Evolutionary conservation across 2,888 invertebrate species (phyloP), one percentile per base, ranked within the genome.

Genomic region (Lasius platythorax): DNA sequence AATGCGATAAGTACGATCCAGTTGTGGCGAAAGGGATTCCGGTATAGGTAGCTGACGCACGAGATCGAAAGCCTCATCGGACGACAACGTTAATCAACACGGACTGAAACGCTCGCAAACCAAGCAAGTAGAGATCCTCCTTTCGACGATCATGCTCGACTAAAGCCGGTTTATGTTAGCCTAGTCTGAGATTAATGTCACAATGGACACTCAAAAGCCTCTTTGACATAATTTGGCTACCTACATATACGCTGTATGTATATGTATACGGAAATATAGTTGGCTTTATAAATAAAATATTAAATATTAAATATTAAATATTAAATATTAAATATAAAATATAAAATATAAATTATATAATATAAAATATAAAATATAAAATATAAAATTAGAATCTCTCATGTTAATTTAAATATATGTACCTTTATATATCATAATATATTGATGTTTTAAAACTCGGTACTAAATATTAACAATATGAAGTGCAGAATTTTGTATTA

Each of bases 31-130:
- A 89, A 89, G 86, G 86, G 86, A 85, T 88, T 87, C 73, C 58
- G 37, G 72, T 79, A 28, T 79, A 81, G 61, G 23, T 73, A 75
- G 33, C 76, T 56, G 64, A 53, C 67, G 50, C 58, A 68, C 23
- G 46, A 82, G 79, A 61, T 72, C 56, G 63, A 40, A 76, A 43
- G 85, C 58, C 11, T 61, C 66, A 68, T 30, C 30, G 72, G 56
- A n/a, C 50, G 83, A 85, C 84, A 64, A 85, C 84, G 84, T 89
- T 89, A 84, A 87, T 89, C 85, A 87, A 82, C 81, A 63, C 63
- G 12, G n/a, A 37, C 61, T 28, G 56, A 33, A 79, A 76, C 67
- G 50, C 15, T 79, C 23, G 33, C 79, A 72, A 79, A 72, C 33
- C 53, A 72, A 61, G 61, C 58, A 72, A 73, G 56, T 67, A 66